Percentiles rank a stretch among this genome's conserved stretches.
These are phyloP conservation scores for Littorina saxatilis DNA, from an alignment of 1,140 invertebrate species.

Conservation along the genomic window DNA sequence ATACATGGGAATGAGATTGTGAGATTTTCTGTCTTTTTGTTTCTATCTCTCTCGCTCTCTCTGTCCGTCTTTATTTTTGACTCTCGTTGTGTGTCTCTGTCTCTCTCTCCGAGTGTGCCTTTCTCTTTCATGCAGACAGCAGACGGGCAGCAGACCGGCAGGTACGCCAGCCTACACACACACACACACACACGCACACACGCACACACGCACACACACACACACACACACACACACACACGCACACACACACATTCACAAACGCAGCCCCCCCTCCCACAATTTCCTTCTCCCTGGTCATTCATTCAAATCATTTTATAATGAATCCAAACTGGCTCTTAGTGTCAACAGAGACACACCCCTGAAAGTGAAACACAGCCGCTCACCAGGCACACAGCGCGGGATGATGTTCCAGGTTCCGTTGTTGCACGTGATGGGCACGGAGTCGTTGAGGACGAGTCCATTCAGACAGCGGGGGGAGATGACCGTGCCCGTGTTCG, in stretches of 20 bases:
- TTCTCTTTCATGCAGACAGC: no score
- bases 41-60: no score
- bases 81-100: no score
- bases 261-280: background rate
- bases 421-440: constrained; percentile 91
- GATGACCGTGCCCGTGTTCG: constrained; percentile 90
- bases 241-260: no score
- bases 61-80: no score
- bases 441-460: constrained; percentile 89
- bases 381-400: constrained; percentile 88
- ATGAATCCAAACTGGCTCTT: no score
- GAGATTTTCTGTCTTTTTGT: no score
- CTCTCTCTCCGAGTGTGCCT: no score
- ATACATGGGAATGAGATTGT: constrained; percentile 30
- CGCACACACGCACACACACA: background rate
- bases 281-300: background rate
- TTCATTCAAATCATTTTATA: no score
- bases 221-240: background rate
- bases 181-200: background rate
- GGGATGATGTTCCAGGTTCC: constrained; percentile 97
- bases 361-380: no score
- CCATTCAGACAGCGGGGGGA: constrained; percentile 90
- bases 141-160: background rate
- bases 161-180: background rate
- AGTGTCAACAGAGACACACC: no score